Conservation (phyloP, 2,797 vertebrate genomes). For the Sternarchorhynchus goeldii region DNA sequence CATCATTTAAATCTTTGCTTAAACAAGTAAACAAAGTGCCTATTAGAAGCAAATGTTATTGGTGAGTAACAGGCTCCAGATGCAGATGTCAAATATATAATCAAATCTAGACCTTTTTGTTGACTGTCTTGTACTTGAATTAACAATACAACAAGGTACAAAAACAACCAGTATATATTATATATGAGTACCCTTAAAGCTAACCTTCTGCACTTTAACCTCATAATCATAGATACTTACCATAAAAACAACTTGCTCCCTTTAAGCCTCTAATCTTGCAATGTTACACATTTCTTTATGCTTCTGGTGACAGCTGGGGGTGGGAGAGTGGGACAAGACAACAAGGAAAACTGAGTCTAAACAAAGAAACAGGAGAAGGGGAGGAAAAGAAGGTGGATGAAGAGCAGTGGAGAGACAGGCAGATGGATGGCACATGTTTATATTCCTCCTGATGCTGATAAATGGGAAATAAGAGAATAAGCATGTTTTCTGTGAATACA, state of each 20-base stretch:
- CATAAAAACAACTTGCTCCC: not conserved
- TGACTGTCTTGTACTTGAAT: too few relatives aligned
- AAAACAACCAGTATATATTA: too few relatives aligned
- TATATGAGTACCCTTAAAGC: too few relatives aligned
- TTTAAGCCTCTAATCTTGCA: not conserved
- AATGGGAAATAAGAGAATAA: not conserved
- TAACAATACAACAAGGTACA: too few relatives aligned
- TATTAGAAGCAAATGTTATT: too few relatives aligned
- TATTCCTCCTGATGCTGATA: not conserved
- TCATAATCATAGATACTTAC: too few relatives aligned
- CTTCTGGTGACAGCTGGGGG: not conserved
- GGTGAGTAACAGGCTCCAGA: too few relatives aligned
- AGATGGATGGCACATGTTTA: not conserved
- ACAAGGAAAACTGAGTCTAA: slow-evolving; percentile 9
- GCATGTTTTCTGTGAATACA: not conserved
- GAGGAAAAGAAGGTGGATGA: not conserved
- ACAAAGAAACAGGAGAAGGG: slow-evolving; percentile 8
- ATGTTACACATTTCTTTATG: not conserved
- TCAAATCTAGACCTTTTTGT: too few relatives aligned
- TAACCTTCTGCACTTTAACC: too few relatives aligned
- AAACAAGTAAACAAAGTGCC: too few relatives aligned
- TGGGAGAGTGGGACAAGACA: slow-evolving; percentile 5
- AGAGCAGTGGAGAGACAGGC: not conserved
- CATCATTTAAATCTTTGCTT: too few relatives aligned
- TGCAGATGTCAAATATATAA: too few relatives aligned